Base-by-base conservation (phyloP, 2,888 invertebrate genomes). In the Eugnorisma glareosa region DNA sequence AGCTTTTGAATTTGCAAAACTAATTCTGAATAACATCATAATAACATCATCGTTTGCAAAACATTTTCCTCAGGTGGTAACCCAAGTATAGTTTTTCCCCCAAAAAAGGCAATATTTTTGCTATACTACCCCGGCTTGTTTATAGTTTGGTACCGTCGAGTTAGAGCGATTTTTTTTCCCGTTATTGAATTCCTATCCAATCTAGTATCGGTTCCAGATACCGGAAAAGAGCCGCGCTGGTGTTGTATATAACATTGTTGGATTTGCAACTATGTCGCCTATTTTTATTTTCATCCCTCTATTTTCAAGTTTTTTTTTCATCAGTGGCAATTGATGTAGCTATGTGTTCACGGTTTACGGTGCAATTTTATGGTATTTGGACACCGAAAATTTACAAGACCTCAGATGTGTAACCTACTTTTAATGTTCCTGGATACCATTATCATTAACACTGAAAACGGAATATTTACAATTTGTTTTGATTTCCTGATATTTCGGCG, bases 151-250 rank as follows among this genome's bases (percentile, higher is more conserved):
- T 43, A 54, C 28, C 35, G 73, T 10, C 69, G 35, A 54, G 77
- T 68, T 77, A 64, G 66, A 70, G 24, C 64, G 35, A 31, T 84
- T 86, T 84, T 84, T 80, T 86, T 86, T 71, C 51, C 67, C 48
- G 80, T 75, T 86, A 86, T 84, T 85, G 81, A 86, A 85, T 85
- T 80, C 70, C 73, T 80, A 80, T 75, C 67, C 84, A 84, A 85
- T 85, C 76, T 84, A 80, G 77, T 75, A 75, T 84, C 72, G 67
- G 80, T 73, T 73, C 68, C 74, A 51, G 73, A 77, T 74, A 51
- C 80, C 57, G 8, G 67, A 24, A 43, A 75, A 67, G 75, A 68
- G n/a, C 24, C 54, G 59, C 21, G 10, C 45, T 59, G 35, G 72
- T 68, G 51, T 67, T 73, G 24, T 45, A 28, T 45, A 24, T n/a